A percentile compares a stretch with the other conserved stretches of the same genome.
These are phyloP conservation scores for Hemistola chrysoprasaria DNA, from an alignment of 2,888 invertebrate species.

Conservation along the genomic window DNA sequence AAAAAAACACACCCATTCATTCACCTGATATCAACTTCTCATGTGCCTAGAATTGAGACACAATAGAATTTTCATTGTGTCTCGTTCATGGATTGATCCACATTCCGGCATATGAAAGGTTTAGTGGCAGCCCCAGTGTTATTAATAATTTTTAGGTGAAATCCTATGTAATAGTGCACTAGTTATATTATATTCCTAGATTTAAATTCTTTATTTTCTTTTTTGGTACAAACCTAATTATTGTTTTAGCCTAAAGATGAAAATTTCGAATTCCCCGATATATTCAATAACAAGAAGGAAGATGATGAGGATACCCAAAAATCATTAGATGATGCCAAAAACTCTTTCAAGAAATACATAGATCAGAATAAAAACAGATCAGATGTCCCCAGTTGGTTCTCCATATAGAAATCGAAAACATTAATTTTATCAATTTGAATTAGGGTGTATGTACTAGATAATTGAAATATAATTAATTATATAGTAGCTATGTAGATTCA, in stretches of 20 bases:
- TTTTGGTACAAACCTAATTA: no score
- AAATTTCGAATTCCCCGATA: constrained; percentile 89
- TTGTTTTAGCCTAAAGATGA: constrained; percentile 85
- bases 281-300: constrained; percentile 82
- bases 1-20: no score
- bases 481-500: no score
- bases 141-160: no score
- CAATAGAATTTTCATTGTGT: no score
- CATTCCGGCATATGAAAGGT: no score
- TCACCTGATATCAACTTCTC: no score
- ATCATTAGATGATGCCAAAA: constrained; percentile 83
- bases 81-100: no score
- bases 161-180: no score
- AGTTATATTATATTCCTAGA: background rate
- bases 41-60: no score
- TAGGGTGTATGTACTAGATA: background rate
- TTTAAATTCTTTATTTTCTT: background rate
- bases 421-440: background rate
- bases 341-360: constrained; percentile 81
- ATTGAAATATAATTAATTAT: background rate
- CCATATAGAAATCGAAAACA: constrained; percentile 68
- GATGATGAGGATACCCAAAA: constrained; percentile 83
- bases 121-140: no score
- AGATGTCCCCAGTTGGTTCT: constrained; percentile 91
- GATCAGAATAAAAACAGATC: constrained; percentile 85